These are phyloP conservation scores for Drosophila parabipectinata DNA, from an alignment of 1,140 invertebrate species.

Conservation along the genomic window DNA sequence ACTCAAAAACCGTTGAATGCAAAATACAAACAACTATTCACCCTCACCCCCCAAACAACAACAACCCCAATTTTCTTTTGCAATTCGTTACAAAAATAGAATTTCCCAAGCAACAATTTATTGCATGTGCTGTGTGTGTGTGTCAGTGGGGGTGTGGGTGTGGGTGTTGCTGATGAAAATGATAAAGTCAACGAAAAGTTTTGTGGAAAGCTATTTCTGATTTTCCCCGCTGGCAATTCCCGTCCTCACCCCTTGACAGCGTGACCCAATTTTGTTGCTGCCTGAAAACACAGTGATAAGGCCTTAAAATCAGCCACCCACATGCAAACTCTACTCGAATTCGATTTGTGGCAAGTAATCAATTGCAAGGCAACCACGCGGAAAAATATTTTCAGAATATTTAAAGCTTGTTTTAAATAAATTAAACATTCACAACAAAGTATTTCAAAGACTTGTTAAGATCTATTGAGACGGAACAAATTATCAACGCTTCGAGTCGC, in stretches of 20 bases:
- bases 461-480: neutral
- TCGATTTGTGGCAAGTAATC: constrained; percentile 28
- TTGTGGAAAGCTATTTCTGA: constrained; percentile 31
- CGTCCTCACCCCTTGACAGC: neutral
- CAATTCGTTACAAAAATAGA: constrained; percentile 41
- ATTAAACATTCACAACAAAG: neutral
- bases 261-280: neutral
- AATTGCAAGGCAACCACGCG: neutral
- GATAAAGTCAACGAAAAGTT: constrained; percentile 44
- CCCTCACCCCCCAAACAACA: neutral
- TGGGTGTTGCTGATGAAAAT: constrained; percentile 27
- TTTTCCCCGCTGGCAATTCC: neutral
- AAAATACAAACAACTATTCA: constrained; percentile 44
- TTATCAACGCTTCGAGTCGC: neutral
- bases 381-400: neutral
- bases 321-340: constrained; percentile 42
- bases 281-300: constrained; percentile 58
- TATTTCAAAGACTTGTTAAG: neutral
- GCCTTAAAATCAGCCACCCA: constrained; percentile 33
- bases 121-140: neutral
- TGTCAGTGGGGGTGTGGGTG: neutral
- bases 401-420: neutral
- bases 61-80: constrained; percentile 32
- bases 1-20: constrained; percentile 42
- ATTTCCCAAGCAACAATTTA: constrained; percentile 29